These are phyloP conservation scores for Melanerpes formicivorus DNA, from an alignment of 2,113 vertebrate species.

Conservation along the genomic window DNA sequence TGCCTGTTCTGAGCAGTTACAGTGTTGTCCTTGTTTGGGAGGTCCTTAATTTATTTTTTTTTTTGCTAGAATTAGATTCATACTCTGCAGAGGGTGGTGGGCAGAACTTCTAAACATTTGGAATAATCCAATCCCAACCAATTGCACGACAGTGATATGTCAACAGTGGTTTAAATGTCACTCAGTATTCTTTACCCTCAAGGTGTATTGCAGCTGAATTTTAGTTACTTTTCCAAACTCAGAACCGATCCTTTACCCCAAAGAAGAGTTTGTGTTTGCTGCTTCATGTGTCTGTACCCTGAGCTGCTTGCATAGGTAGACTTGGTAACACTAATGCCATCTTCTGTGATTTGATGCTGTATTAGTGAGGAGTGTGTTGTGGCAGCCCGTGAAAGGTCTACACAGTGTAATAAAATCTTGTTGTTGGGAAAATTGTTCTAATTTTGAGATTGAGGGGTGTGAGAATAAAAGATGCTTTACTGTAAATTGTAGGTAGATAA, in stretches of 20 bases:
- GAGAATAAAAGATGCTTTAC: constrained; percentile 73
- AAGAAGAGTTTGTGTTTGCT: neutral
- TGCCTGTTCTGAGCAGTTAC: neutral
- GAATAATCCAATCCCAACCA: neutral
- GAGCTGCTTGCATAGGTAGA: neutral
- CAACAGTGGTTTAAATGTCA: neutral
- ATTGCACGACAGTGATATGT: neutral
- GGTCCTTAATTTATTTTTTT: neutral
- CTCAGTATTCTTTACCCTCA: neutral
- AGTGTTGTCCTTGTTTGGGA: neutral
- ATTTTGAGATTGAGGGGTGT: constrained; percentile 73
- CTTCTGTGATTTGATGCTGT: neutral
- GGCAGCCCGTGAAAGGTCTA: constrained; percentile 21
- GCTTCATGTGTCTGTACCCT: neutral
- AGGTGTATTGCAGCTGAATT: neutral
- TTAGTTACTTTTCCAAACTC: neutral
- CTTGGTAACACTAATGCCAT: neutral
- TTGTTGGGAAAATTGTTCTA: constrained; percentile 70
- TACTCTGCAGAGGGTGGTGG: neutral
- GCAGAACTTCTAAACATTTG: neutral
- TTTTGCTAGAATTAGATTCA: neutral
- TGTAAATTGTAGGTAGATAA: constrained; percentile 76
- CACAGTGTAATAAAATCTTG: neutral
- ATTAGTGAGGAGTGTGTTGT: neutral
- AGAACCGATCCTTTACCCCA: neutral